Percentiles rank a stretch among this genome's conserved stretches.
These are phyloP conservation scores for Tenthredo distinguenda DNA, from an alignment of 2,888 invertebrate genomes.

Conservation along the genomic window DNA sequence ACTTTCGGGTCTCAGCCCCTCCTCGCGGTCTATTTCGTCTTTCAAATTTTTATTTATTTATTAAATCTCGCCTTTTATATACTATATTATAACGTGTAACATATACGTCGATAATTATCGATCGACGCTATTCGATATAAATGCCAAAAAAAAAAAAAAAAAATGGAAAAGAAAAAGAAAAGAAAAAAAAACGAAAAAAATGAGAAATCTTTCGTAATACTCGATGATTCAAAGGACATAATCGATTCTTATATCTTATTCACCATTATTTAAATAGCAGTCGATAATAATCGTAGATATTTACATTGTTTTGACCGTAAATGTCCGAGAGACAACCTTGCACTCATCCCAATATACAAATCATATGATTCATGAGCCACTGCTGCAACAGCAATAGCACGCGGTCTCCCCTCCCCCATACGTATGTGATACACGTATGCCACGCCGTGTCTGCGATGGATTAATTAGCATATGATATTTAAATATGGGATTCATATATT, in stretches of 20 bases:
- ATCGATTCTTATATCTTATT: neutral
- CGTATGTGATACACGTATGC: neutral
- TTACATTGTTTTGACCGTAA: neutral
- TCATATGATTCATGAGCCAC: neutral
- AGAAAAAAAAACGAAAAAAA: neutral
- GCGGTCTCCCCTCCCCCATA: neutral
- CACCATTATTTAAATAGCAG: neutral
- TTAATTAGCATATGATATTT: constrained; percentile 2
- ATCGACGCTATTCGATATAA: too few species aligned
- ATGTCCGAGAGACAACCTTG: constrained; percentile 12
- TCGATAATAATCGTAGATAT: neutral
- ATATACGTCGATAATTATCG: neutral
- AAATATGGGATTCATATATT: neutral
- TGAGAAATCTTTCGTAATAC: neutral
- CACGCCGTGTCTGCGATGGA: neutral
- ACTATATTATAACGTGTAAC: neutral
- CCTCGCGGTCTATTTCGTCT: neutral
- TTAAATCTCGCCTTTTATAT: neutral
- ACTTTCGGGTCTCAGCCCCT: neutral
- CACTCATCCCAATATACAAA: neutral
- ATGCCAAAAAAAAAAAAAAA: neutral
- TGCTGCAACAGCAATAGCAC: neutral
- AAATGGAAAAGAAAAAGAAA: neutral
- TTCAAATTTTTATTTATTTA: neutral
- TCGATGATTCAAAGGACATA: too few species aligned